A percentile compares a stretch with the other conserved stretches of the same genome.
These are phyloP conservation scores for Zaprionus gabonicus DNA, from an alignment of 1,140 invertebrate genomes.

Conservation along the genomic window DNA sequence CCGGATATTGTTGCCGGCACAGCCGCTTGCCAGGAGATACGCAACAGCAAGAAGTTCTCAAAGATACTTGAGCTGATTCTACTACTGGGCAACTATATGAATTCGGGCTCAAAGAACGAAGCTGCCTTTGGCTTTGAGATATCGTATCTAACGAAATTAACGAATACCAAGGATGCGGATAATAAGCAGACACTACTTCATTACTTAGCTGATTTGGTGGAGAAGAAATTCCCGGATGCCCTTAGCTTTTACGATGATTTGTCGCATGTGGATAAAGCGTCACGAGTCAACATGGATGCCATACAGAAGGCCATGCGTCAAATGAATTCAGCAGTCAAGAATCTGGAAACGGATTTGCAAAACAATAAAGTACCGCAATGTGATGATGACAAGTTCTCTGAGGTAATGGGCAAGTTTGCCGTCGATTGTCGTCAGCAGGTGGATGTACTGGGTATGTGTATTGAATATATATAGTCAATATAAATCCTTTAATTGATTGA, in stretches of 20 bases:
- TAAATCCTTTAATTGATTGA: not conserved
- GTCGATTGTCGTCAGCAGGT: slow-evolving; percentile 93
- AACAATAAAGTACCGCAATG: slow-evolving; percentile 91
- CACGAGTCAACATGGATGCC: slow-evolving; percentile 93
- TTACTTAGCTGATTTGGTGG: slow-evolving; percentile 94
- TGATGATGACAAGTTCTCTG: slow-evolving; percentile 92
- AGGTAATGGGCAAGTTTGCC: slow-evolving; percentile 93
- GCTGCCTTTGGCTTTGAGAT: slow-evolving; percentile 98
- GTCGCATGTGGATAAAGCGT: slow-evolving; percentile 92
- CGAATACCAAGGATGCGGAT: slow-evolving; percentile 97
- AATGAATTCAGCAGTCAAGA: slow-evolving; percentile 94
- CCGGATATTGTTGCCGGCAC: slow-evolving; percentile 97
- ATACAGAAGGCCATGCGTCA: slow-evolving; percentile 93
- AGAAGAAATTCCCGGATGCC: slow-evolving; percentile 94
- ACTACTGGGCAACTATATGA: slow-evolving; percentile 97
- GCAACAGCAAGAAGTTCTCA: slow-evolving; percentile 94
- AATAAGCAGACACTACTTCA: slow-evolving; percentile 97
- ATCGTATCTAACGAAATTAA: slow-evolving; percentile 96
- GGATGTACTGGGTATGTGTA: slow-evolving; percentile 89
- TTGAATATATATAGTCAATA: not conserved
- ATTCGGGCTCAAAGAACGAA: slow-evolving; percentile 96
- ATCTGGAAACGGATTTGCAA: slow-evolving; percentile 94
- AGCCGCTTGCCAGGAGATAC: slow-evolving; percentile 97
- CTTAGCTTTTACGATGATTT: slow-evolving; percentile 94
- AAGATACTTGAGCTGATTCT: slow-evolving; percentile 95